Evolutionary conservation across 2,797 vertebrate genomes (phyloP), one percentile per base, ranked within the genome.

Genomic region (Myotis findleyi): DNA sequence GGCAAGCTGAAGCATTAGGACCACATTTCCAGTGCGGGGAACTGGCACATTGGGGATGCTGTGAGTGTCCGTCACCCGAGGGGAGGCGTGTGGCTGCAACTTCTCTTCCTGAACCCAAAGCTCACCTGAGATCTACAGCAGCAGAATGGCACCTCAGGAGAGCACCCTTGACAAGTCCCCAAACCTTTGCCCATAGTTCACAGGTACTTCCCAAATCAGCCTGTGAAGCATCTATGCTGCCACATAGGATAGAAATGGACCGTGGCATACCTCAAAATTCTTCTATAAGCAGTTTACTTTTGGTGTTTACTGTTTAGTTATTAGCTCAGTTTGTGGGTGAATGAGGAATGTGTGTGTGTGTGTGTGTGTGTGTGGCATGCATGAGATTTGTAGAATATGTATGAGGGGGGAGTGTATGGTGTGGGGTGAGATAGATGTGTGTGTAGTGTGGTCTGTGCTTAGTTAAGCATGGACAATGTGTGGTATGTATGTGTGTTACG

Each of bases 41-140:
- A 55, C 17, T 2, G 18, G 7, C 38, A 47, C 47, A 14, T 6
- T 36, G 38, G 51, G 30, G 8, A 12, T 17, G 3, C 69, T 16
- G 13, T 3, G 57, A 91, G 57, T 55, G 23, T 33, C 4, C 38
- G 44, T 57, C 23, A 3, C 33, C 20, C 2, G 30, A 86, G 16
- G 18, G 2, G 18, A 68, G 13, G 10, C 5, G 2, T 73, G 2
- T 51, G 20, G 3, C 53, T 71, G 4, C 9, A 66, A 1, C 2
- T 20, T 55, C 6, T 23, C 21, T 44, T 79, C 36, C 41, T 17
- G 53, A 80, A 55, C 13, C 44, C n/a, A 30, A 14, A 76, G n/a
- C 16, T 59, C 47, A 10, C 57, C 57, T 21, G 33, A 95, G 44
- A 55, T 13, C 16, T n/a, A 2, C 7, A 44, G 10, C 25, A 64